Percentiles rank a stretch among this genome's conserved stretches.
These are phyloP conservation scores for Eumacrocentrus americanus DNA, from an alignment of 2,888 invertebrate genomes.

Conservation along the genomic window DNA sequence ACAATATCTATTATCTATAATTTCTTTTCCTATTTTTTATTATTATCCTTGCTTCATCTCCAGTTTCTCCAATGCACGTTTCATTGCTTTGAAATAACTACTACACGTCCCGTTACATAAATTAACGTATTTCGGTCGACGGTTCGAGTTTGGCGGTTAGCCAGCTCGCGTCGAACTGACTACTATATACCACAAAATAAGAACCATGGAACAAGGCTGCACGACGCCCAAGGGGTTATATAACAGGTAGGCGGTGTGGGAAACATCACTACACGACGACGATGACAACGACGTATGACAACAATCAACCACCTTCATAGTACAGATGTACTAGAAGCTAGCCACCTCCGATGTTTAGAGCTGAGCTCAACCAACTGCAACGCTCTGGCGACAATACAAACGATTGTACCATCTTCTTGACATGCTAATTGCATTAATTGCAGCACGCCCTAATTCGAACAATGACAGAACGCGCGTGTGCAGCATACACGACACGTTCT, in stretches of 20 bases:
- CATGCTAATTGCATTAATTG: constrained; percentile 32
- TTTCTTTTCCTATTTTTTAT: constrained; percentile 13
- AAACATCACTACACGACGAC: constrained; percentile 23
- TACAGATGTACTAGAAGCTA: constrained; percentile 28
- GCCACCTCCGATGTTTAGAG: neutral
- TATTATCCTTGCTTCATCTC: constrained; percentile 17
- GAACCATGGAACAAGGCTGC: constrained; percentile 46
- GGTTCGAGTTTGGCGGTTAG: constrained; percentile 53
- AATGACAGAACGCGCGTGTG: neutral
- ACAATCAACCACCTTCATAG: constrained; percentile 14
- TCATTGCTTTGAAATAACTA: constrained; percentile 27
- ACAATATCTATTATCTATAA: neutral
- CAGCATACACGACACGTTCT: neutral
- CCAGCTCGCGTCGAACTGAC: constrained; percentile 55
- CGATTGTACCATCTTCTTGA: constrained; percentile 26
- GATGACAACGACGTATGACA: constrained; percentile 25
- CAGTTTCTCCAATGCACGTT: constrained; percentile 14
- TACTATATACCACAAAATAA: constrained; percentile 52
- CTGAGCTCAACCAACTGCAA: neutral
- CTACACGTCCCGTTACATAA: constrained; percentile 52
- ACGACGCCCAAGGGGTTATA: constrained; percentile 46
- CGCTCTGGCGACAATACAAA: constrained; percentile 16
- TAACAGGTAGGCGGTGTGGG: constrained; percentile 50
- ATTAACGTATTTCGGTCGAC: constrained; percentile 55
- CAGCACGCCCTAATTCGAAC: constrained; percentile 18